Percentiles rank a stretch among this genome's conserved stretches.
Conservation (phyloP, 2,113 vertebrate species). For the Pithys albifrons region DNA sequence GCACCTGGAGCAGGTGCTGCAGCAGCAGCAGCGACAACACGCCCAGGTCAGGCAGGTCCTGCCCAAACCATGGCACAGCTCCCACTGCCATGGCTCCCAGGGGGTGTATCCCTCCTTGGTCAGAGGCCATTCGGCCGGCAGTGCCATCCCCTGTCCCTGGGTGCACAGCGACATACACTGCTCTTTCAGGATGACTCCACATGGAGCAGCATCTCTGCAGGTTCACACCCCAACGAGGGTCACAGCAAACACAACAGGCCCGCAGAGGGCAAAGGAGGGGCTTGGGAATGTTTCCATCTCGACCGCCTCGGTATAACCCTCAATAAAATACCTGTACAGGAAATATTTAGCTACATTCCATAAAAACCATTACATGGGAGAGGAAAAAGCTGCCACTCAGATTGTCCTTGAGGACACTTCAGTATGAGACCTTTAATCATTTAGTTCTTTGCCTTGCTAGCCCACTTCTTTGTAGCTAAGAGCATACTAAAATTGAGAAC, state of each 20-base stretch:
- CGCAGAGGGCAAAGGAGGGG: not conserved
- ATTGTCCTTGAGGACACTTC: not conserved
- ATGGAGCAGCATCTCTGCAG: not conserved
- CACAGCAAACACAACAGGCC: not conserved
- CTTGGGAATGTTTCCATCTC: not conserved
- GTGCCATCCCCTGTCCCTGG: not conserved
- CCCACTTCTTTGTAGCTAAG: not conserved
- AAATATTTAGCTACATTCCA: not conserved
- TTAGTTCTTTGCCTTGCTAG: not conserved
- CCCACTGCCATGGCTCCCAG: fast-evolving
- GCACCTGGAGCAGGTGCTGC: not conserved
- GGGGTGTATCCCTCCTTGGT: not conserved
- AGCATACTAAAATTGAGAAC: not conserved
- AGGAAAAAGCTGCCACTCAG: not conserved
- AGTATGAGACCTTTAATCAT: not conserved
- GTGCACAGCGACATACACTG: not conserved
- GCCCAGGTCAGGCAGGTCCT: fast-evolving
- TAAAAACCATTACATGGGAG: not conserved
- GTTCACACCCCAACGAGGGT: not conserved
- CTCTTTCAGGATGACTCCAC: not conserved
- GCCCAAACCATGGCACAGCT: not conserved
- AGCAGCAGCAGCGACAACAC: not conserved
- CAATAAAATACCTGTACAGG: not conserved
- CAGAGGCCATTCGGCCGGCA: not conserved
- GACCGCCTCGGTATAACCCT: not conserved